Evolutionary conservation across 2,888 invertebrate genomes (phyloP), one percentile per base, ranked within the genome.

Genomic region (Oligia fasciuncula): DNA sequence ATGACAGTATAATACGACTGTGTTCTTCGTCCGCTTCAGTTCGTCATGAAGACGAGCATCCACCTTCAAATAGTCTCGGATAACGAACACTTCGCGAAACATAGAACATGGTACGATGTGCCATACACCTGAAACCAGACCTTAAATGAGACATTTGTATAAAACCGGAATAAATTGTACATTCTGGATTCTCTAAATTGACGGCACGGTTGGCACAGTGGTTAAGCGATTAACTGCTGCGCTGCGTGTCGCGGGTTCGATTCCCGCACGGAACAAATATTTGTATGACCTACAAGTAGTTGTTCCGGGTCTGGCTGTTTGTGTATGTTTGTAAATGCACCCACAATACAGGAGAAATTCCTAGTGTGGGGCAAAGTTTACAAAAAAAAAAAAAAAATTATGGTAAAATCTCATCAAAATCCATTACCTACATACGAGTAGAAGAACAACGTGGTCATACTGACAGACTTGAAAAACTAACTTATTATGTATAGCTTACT

Each of bases 1-100:
- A 76, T 96, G 96, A 71, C 95, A 96, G 73, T 96, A 96, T 35
- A 96, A 68, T 0, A 96, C 93, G 3, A 96, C 81, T 0, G 93
- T 91, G 49, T 93, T 93, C 6, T 80, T 73, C 0, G 94, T 94
- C 2, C 75, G 91, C 77, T 88, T 91, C 73, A 95, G 81, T 72
- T 94, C 93, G 0, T 92, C 87, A n/a, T 92, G 90, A 0, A 94
- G 89, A 23, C 90, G 87, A 6, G 84, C 73, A 60, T 93, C 92
- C 4, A 92, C 68, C 0, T 86, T 87, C 9, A 80, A 49, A 62
- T 87, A 84, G 70, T 94, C 92, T 1, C 85, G 85, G 1, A 91
- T 85, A 1, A 92, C 85, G 71, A 92, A 92, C 13, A 94, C 86
- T 6, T 93, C 91, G 0, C 88, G 90, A 77, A 94, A 93, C 83